These are phyloP conservation scores for Pelobates cultripes DNA, from an alignment of 2,797 vertebrate genomes.

Conservation along the genomic window DNA sequence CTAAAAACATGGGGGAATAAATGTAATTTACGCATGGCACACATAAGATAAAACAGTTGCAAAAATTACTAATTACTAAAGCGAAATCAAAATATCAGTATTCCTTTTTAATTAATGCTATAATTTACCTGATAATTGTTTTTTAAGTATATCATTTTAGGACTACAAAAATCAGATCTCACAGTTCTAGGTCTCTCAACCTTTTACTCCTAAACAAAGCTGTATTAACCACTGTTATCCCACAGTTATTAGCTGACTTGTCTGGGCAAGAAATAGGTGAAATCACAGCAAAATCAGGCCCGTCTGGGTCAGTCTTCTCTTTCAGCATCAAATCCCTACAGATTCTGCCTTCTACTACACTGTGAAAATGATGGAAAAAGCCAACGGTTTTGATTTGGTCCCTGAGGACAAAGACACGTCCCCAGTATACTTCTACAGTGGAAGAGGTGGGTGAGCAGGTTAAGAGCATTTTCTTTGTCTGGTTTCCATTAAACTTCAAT, in stretches of 20 bases:
- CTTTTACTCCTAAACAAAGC: no score
- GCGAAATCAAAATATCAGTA: no score
- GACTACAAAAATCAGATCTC: no score
- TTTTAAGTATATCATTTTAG: no score
- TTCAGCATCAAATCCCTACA: slow-evolving; percentile 56
- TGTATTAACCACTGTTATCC: slow-evolving; percentile 1
- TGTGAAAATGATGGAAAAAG: slow-evolving; percentile 63
- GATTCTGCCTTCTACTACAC: slow-evolving; percentile 61
- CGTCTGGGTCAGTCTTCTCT: slow-evolving; percentile 42
- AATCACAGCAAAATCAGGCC: slow-evolving; percentile 56
- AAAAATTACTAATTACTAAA: no score
- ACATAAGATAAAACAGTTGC: no score
- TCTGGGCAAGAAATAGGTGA: slow-evolving; percentile 38
- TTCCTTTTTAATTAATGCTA: no score
- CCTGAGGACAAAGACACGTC: slow-evolving; percentile 66
- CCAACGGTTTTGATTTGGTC: slow-evolving; percentile 65
- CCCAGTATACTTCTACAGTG: slow-evolving; percentile 64
- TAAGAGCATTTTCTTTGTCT: slow-evolving; percentile 75
- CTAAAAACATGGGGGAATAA: no score
- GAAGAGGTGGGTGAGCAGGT: slow-evolving; percentile 72
- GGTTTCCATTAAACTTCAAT: slow-evolving; percentile 75
- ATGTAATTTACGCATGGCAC: no score
- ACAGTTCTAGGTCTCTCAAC: no score
- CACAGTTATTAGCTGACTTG: slow-evolving; percentile 2
- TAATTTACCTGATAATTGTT: no score